Evolutionary conservation across 2,888 invertebrate genomes (phyloP).

Genomic region (Drosophila ezoana): DNA sequence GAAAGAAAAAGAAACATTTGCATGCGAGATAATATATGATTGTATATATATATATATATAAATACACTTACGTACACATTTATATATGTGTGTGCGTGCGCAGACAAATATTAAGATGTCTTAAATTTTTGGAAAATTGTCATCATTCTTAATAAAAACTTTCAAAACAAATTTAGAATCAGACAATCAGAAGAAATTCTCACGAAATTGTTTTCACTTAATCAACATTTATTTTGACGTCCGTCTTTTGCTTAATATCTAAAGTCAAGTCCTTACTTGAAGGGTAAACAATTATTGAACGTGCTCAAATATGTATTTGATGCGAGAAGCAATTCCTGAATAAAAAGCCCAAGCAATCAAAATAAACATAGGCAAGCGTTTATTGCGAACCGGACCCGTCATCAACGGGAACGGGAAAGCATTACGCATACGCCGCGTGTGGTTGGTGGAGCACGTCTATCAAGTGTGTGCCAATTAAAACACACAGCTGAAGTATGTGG

Average conservation of each 20-base stretch:
- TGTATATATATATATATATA: constrained; percentile 7
- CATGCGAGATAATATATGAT: constrained; percentile 24
- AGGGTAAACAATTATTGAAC: constrained; percentile 1
- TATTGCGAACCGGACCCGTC: constrained; percentile 72
- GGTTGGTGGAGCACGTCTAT: constrained; percentile 36
- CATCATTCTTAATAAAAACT: constrained; percentile 53
- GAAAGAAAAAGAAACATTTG: constrained; percentile 23
- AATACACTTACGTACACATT: not conserved
- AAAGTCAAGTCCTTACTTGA: not conserved
- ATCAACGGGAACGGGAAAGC: constrained; percentile 55
- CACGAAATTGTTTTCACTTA: constrained; percentile 32
- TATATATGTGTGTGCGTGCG: constrained; percentile 7
- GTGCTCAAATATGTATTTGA: not conserved
- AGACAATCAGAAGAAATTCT: constrained; percentile 19
- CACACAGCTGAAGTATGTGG: constrained; percentile 35
- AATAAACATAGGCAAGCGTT: constrained; percentile 56
- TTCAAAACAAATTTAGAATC: constrained; percentile 17
- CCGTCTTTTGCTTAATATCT: constrained; percentile 4
- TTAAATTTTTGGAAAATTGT: constrained; percentile 69
- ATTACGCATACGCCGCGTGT: constrained; percentile 50
- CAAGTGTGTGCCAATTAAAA: constrained; percentile 40
- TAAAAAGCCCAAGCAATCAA: constrained; percentile 10
- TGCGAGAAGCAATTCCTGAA: not conserved
- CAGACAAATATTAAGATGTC: constrained; percentile 55
- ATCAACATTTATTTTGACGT: constrained; percentile 15